These are phyloP conservation scores for Hippopotamyrus pictus DNA, from an alignment of 2,797 vertebrate species.

Conservation along the genomic window DNA sequence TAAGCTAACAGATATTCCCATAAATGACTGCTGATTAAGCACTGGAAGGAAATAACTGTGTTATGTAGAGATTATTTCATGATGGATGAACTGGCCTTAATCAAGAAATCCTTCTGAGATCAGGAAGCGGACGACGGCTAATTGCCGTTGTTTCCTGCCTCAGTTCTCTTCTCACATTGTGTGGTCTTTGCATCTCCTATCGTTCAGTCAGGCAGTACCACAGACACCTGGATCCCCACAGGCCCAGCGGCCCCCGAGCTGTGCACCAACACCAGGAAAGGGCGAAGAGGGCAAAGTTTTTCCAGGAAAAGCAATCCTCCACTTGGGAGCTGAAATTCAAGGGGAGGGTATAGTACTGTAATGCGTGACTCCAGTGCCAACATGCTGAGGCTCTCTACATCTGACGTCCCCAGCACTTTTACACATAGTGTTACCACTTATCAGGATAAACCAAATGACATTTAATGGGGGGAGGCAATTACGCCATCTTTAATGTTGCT, in stretches of 20 bases:
- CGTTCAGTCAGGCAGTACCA: background rate
- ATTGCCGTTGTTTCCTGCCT: background rate
- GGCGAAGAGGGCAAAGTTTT: background rate
- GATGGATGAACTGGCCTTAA: background rate
- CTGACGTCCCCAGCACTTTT: background rate
- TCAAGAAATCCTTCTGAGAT: background rate
- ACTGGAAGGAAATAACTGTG: background rate
- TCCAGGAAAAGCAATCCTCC: background rate
- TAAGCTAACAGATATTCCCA: background rate
- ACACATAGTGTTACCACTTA: background rate
- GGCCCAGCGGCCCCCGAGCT: background rate
- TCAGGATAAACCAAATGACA: constrained; percentile 10
- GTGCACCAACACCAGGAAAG: background rate
- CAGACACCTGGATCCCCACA: background rate
- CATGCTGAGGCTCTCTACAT: background rate
- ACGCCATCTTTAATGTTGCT: background rate
- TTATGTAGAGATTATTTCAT: background rate
- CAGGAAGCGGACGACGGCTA: background rate
- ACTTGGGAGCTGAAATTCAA: background rate
- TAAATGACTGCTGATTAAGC: background rate
- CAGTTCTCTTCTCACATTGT: background rate
- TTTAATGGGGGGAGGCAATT: constrained; percentile 7
- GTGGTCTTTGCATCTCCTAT: background rate
- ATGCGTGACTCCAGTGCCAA: background rate
- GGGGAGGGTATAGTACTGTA: background rate